Evolutionary conservation across 2,888 invertebrate species (phyloP), one percentile per base, ranked within the genome.

Genomic region (Sicus ferrugineus): DNA sequence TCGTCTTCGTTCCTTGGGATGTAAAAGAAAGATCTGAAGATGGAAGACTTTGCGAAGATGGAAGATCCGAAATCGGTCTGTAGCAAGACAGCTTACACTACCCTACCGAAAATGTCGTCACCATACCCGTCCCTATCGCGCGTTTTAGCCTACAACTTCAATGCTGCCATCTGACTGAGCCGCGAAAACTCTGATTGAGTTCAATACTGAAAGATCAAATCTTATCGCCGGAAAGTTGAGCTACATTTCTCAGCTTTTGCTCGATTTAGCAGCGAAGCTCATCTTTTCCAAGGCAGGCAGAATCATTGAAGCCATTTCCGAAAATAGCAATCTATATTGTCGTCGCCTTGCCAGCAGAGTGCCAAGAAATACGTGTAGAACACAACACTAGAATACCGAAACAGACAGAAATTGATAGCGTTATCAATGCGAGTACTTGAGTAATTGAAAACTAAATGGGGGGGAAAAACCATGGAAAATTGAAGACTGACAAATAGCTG

Each of bases 201-300:
- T 73, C 73, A 73, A 71, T 73, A 71, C 46, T 68, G 68, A 70
- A 68, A 70, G 73, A 68, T 73, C 73, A 71, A 65, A 26, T 46
- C 30, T 31, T 68, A 68, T 68, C 68, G 62, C 52, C 21, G 26
- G 26, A 52, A 28, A 58, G 2, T n/a, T 42, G 14, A 9, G 7
- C n/a, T n/a, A 42, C n/a, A 42, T 9, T 34, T 34, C 34, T 2
- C 5, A 46, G 11, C 11, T 46, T 9, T 34, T 34, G 23, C 26
- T 54, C 54, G 28, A 54, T 11, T 54, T 34, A 19, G n/a, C 34
- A 16, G 2, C 19, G 30, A 28, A 26, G 4, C 7, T 58, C 34
- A 31, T n/a, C 21, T 21, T 34, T 31, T 34, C 30, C 31, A 31
- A 19, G 19, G 7, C 9, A 64, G 5, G 14, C 28, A 31, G 54